Evolutionary conservation across 1,140 invertebrate species (phyloP).

Genomic region (Brachionus rubens): DNA sequence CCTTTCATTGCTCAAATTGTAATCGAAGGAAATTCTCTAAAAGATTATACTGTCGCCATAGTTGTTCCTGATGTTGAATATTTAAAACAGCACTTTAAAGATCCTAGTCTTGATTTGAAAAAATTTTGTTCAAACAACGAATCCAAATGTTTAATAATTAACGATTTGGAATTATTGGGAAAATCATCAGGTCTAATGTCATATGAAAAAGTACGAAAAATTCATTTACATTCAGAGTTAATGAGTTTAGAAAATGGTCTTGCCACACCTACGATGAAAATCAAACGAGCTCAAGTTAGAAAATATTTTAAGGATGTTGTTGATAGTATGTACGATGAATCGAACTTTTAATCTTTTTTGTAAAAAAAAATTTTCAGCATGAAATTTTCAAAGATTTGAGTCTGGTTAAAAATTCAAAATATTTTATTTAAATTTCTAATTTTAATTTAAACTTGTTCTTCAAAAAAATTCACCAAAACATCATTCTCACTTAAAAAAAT

Average conservation of each 20-base stretch:
- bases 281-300: conserved; percentile 67
- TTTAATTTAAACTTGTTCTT: conserved; percentile 4
- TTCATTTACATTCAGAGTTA: conserved; percentile 83
- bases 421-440: no score
- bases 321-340: conserved; percentile 10
- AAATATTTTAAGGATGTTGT: neutral
- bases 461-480: conserved; percentile 21
- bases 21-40: conserved; percentile 89
- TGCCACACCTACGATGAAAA: conserved; percentile 91
- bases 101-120: conserved; percentile 71
- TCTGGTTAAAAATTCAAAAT: no score
- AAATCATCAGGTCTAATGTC: conserved; percentile 84
- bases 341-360: no score
- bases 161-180: conserved; percentile 65
- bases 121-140: neutral
- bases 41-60: conserved; percentile 82
- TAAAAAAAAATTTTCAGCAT: no score
- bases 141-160: neutral
- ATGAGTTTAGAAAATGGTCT: conserved; percentile 95
- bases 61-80: conserved; percentile 90
- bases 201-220: conserved; percentile 94
- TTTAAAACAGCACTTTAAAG: conserved; percentile 62
- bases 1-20: conserved; percentile 90
- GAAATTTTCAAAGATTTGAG: no score
- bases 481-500: neutral